phyloP scores from a whole-genome alignment of 2,113 vertebrate species.

The Cyphomyrus plagiostoma region DNA sequence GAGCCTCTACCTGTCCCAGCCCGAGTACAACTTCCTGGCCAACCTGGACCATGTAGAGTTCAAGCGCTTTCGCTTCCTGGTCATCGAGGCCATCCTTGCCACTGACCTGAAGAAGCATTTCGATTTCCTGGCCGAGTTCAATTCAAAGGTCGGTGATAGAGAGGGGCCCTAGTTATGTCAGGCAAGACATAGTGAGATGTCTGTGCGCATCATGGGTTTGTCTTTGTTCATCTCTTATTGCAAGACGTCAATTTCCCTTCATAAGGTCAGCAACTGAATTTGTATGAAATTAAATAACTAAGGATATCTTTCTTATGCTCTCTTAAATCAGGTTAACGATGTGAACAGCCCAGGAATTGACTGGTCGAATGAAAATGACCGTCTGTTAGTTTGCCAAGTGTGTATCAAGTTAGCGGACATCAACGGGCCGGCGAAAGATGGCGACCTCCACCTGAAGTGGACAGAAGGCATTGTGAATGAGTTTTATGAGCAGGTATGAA shows the following conservation, averaged over 20 bases:
- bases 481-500: conserved; percentile 74
- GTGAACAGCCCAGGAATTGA: conserved; percentile 65
- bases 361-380: conserved; percentile 69
- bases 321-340: conserved; percentile 62
- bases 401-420: conserved; percentile 78
- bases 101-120: conserved; percentile 81
- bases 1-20: conserved; percentile 68
- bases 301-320: neutral
- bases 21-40: conserved; percentile 69
- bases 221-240: neutral
- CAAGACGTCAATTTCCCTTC: neutral
- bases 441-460: conserved; percentile 62
- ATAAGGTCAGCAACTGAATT: neutral
- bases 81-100: conserved; percentile 75
- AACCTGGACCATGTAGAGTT: conserved; percentile 72
- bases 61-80: conserved; percentile 73
- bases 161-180: neutral
- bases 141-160: conserved; percentile 61
- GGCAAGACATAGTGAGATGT: neutral
- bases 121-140: conserved; percentile 77
- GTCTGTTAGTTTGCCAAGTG: conserved; percentile 69
- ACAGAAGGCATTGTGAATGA: conserved; percentile 69
- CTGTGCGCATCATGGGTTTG: neutral
- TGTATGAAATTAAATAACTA: neutral
- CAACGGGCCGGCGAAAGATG: conserved; percentile 69